Evolutionary conservation across 2,113 vertebrate genomes (phyloP), one percentile per base, ranked within the genome.

Genomic region (Sphaerodactylus townsendi): DNA sequence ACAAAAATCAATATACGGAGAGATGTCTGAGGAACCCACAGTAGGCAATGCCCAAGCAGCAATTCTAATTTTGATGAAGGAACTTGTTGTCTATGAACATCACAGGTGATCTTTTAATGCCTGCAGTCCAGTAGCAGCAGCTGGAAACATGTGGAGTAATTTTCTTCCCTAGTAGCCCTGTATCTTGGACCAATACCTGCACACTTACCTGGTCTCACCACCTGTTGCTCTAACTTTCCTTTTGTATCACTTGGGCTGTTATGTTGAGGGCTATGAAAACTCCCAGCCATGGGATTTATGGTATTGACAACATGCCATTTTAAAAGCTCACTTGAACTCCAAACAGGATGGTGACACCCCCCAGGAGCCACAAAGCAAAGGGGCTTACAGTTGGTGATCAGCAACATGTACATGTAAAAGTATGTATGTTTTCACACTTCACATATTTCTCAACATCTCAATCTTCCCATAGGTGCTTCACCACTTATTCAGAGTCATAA

Each of bases 161-260:
- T 71, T 21, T 28, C 70, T 46, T 74, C 11, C 37, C 97, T 93
- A 96, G 96, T 95, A 95, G 70, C 95, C 95, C 10, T 97, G 96
- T 81, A 97, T 96, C 85, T 94, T 97, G n/a, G 97, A 97, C 90
- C 96, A 97, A 91, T 97, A 97, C 65, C 96, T 96, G 33, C 95
- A 96, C 4, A 96, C 96, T 66, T 97, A 97, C 90, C 91, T 97
- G 44, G 91, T 97, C 65, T 96, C 84, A 97, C 96, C 56, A 96
- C 96, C 85, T 95, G 96, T 39, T 59, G 56, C 59, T 62, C 59
- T 62, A 28, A 28, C 8, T 28, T 33, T 37, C 37, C 33, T 33
- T n/a, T 53, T 73, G 19, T 10, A 62, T 37, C 25, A 39, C 46
- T 14, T 41, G 33, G 33, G 4, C 8, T 7, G 33, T 83, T 19